Conservation (phyloP, 2,888 invertebrate species). For the Arctia plantaginis region DNA sequence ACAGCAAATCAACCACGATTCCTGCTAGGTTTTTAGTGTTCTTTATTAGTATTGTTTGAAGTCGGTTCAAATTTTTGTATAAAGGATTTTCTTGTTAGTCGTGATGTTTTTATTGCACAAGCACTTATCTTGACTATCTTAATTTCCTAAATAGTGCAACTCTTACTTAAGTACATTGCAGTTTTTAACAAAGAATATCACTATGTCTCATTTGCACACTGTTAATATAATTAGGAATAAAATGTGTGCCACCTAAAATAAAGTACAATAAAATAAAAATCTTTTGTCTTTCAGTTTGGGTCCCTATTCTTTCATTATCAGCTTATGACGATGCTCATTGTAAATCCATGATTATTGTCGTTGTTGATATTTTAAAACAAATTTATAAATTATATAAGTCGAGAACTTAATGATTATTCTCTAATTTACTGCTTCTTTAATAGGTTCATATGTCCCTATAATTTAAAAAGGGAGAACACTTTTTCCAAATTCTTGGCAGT, state of each 20-base stretch:
- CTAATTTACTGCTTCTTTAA: too few relatives aligned
- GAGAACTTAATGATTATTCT: too few relatives aligned
- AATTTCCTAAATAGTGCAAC: conserved; percentile 29
- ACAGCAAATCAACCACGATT: too few relatives aligned
- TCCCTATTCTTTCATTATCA: conserved; percentile 26
- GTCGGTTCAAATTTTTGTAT: too few relatives aligned
- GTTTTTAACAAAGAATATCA: conserved; percentile 45
- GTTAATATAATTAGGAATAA: conserved; percentile 42
- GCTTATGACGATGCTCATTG: conserved; percentile 36
- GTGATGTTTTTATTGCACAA: not conserved
- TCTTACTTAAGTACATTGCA: conserved; percentile 20
- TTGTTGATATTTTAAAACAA: not conserved
- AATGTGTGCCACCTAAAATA: conserved; percentile 54
- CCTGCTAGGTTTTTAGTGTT: too few relatives aligned
- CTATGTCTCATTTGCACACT: conserved; percentile 33
- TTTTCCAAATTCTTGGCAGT: too few relatives aligned
- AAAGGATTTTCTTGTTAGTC: too few relatives aligned
- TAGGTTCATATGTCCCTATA: too few relatives aligned
- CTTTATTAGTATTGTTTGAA: too few relatives aligned
- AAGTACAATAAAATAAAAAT: conserved; percentile 60
- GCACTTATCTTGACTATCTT: conserved; percentile 16
- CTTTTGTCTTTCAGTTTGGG: conserved; percentile 48
- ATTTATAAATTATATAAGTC: too few relatives aligned
- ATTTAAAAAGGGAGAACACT: too few relatives aligned
- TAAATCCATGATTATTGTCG: not conserved